Conservation (phyloP, 53 echinoderm and acorn worm species). For the Holothuria leucospilota region DNA sequence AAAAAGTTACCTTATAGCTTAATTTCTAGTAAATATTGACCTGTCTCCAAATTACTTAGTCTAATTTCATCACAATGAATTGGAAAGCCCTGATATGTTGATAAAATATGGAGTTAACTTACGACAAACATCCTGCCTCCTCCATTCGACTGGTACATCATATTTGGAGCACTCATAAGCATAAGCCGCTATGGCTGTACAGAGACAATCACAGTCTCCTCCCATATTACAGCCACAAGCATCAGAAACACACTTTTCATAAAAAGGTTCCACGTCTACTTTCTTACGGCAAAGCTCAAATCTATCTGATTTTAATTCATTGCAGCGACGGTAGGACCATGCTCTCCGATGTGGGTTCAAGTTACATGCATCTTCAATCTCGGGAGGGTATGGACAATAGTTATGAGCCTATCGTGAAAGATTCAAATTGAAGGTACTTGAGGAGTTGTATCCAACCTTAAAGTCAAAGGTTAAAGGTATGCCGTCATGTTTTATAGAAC, state of each 20-base stretch:
- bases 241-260: constrained; percentile 80
- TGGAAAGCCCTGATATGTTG: too few species aligned
- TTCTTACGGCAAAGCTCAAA: constrained; percentile 76
- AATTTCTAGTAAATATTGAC: too few species aligned
- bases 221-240: constrained; percentile 93
- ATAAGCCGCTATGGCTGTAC: constrained; percentile 90
- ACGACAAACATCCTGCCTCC: constrained; percentile 92
- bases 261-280: constrained; percentile 68
- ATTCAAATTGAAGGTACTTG: too few species aligned
- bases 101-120: constrained; percentile 44
- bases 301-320: constrained; percentile 71
- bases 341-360: constrained; percentile 77
- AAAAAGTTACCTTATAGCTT: too few species aligned
- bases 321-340: constrained; percentile 87
- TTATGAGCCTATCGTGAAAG: constrained; percentile 57
- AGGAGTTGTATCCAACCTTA: too few species aligned
- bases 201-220: constrained; percentile 97
- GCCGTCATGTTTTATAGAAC: too few species aligned
- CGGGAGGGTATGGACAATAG: constrained; percentile 72
- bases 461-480: too few species aligned
- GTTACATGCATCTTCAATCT: constrained; percentile 68
- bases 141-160: constrained; percentile 81
- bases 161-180: constrained; percentile 80
- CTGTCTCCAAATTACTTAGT: too few species aligned
- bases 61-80: too few species aligned